Evolutionary conservation across 2,888 invertebrate genomes (phyloP).

Genomic region (Watsonalla binaria): DNA sequence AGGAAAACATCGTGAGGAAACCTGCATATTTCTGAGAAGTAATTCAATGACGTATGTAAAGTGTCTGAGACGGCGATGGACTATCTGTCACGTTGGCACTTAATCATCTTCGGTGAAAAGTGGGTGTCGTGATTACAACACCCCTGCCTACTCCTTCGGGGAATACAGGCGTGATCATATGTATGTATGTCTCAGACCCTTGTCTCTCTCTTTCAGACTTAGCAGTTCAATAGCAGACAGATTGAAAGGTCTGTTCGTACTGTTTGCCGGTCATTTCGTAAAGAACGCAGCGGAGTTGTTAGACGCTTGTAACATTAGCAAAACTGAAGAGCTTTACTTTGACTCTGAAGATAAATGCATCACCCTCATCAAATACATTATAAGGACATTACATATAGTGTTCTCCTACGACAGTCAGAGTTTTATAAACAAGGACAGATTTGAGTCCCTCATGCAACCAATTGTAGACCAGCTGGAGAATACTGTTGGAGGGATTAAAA

Average conservation of each 20-base stretch:
- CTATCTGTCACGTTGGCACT: too few relatives aligned
- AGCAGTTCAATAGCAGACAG: conserved; percentile 88
- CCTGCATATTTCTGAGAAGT: too few relatives aligned
- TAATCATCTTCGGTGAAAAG: too few relatives aligned
- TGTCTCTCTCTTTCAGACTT: conserved; percentile 66
- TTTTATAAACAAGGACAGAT: conserved; percentile 90
- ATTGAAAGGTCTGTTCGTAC: conserved; percentile 90
- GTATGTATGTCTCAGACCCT: too few relatives aligned
- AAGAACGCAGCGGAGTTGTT: conserved; percentile 88
- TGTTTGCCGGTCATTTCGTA: conserved; percentile 93
- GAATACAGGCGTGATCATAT: too few relatives aligned
- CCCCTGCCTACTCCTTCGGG: too few relatives aligned
- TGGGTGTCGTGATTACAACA: too few relatives aligned
- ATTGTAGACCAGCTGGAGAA: conserved; percentile 94
- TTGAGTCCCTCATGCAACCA: conserved; percentile 90
- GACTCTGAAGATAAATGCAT: conserved; percentile 77
- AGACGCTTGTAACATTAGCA: conserved; percentile 81
- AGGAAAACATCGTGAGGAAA: too few relatives aligned
- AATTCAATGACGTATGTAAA: too few relatives aligned
- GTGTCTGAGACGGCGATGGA: too few relatives aligned
- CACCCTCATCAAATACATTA: conserved; percentile 83
- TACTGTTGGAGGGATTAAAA: conserved; percentile 79
- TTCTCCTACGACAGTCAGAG: conserved; percentile 91
- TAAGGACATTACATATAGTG: conserved; percentile 86
- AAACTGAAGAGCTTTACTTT: conserved; percentile 74